phyloP scores from a whole-genome alignment of 2,888 invertebrate genomes.

The Caenorhabditis becei region DNA sequence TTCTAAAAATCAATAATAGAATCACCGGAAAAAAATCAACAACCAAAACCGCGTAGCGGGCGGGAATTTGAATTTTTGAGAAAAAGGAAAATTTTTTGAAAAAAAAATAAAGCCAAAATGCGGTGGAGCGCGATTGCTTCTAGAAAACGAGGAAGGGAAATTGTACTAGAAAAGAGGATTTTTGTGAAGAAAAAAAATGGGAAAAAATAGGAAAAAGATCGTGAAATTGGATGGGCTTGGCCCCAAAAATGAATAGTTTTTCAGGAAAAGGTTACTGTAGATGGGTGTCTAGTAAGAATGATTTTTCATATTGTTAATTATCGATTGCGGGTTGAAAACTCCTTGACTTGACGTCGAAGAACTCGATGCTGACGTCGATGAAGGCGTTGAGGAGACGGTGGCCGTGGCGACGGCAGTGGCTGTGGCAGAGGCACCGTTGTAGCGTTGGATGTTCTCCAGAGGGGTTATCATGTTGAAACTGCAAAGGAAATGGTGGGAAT shows the following conservation, averaged over 20 bases:
- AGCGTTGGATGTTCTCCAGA: slow-evolving; percentile 80
- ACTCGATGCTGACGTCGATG: slow-evolving; percentile 14
- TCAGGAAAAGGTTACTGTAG: background rate
- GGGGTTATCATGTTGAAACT: slow-evolving; percentile 82
- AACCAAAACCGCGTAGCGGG: slow-evolving; percentile 31
- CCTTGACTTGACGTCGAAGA: slow-evolving; percentile 35
- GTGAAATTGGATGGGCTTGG: slow-evolving; percentile 33
- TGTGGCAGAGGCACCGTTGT: slow-evolving; percentile 59
- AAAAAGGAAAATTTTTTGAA: background rate
- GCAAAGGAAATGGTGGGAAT: slow-evolving; percentile 18
- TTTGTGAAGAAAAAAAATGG: slow-evolving; percentile 10
- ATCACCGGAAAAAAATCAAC: background rate
- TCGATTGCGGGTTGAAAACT: slow-evolving; percentile 57
- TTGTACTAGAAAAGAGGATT: slow-evolving; percentile 38
- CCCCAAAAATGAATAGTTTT: slow-evolving; percentile 43
- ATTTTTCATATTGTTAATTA: slow-evolving; percentile 60
- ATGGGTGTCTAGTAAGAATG: slow-evolving; percentile 36
- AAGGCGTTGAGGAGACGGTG: slow-evolving; percentile 27
- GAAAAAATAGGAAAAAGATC: slow-evolving; percentile 7
- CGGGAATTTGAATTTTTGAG: slow-evolving; percentile 9
- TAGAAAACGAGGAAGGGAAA: slow-evolving; percentile 35
- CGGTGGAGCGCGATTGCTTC: background rate
- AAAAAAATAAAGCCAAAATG: slow-evolving; percentile 23
- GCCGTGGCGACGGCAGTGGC: slow-evolving; percentile 32
- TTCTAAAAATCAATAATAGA: slow-evolving; percentile 26